These are phyloP conservation scores for Xestia c-nigrum DNA, from an alignment of 2,888 invertebrate species.

Conservation along the genomic window DNA sequence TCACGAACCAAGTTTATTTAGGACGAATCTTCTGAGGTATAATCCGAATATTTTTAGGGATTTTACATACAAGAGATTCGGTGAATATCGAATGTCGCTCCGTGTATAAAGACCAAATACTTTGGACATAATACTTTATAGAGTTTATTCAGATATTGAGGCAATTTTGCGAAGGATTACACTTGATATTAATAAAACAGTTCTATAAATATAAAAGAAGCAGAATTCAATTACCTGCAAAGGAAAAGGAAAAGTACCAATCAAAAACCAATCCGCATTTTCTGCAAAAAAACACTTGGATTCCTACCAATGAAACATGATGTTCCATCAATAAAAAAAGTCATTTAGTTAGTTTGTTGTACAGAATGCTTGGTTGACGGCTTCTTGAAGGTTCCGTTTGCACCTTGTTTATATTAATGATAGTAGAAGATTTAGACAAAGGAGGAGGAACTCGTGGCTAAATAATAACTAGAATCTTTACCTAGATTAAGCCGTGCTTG, in stretches of 20 bases:
- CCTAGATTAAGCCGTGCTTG: too few species aligned
- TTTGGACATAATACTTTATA: background rate
- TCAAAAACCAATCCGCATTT: too few species aligned
- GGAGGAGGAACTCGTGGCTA: too few species aligned
- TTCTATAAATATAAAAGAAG: background rate
- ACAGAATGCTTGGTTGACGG: background rate
- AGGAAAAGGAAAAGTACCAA: background rate
- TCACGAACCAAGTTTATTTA: constrained; percentile 35
- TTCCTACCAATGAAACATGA: background rate
- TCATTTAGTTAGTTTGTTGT: background rate
- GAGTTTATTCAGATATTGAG: background rate
- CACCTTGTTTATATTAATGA: background rate
- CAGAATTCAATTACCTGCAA: background rate
- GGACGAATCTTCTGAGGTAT: constrained; percentile 20
- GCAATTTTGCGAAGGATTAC: background rate
- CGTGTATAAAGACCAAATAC: background rate
- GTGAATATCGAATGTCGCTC: constrained; percentile 19
- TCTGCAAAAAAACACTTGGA: too few species aligned
- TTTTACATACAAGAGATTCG: constrained; percentile 1
- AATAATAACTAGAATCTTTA: too few species aligned
- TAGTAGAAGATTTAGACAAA: background rate
- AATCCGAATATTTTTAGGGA: constrained; percentile 8
- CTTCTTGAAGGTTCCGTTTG: too few species aligned
- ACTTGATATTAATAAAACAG: background rate
- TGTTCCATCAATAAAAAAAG: background rate